These are phyloP conservation scores for Antheraea assamensis DNA, from an alignment of 2,888 invertebrate genomes.

Conservation along the genomic window DNA sequence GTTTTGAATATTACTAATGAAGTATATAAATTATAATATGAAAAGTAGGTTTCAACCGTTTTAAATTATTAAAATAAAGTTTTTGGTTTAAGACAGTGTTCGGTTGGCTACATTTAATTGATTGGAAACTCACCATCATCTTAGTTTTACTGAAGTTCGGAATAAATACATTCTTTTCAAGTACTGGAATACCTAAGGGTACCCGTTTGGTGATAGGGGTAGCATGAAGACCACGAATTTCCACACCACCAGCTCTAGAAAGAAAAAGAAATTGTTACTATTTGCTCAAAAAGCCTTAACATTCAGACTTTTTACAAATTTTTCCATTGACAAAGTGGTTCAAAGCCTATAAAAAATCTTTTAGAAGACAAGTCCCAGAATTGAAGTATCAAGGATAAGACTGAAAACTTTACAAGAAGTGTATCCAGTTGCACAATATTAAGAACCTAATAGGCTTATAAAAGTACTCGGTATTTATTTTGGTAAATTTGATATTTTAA, in stretches of 20 bases:
- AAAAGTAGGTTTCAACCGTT: no score
- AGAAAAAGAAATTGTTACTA: background rate
- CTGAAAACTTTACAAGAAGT: background rate
- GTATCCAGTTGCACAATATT: no score
- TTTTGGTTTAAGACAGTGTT: background rate
- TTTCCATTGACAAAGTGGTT: background rate
- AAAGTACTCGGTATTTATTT: background rate
- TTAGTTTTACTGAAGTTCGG: constrained; percentile 80
- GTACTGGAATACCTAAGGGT: constrained; percentile 87
- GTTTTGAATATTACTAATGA: no score
- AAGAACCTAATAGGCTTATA: background rate
- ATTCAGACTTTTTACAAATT: background rate
- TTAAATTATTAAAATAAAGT: no score
- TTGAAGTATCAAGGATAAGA: background rate
- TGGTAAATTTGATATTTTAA: background rate
- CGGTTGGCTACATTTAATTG: background rate
- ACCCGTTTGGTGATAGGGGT: constrained; percentile 87
- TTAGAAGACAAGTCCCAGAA: background rate
- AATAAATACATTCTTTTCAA: constrained; percentile 89
- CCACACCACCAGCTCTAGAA: constrained; percentile 87
- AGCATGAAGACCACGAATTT: constrained; percentile 89
- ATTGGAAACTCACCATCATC: constrained; percentile 56
- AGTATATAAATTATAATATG: no score
- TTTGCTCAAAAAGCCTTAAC: constrained; percentile 15
- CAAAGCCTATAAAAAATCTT: background rate